Evolutionary conservation across 2,113 vertebrate genomes (phyloP), one percentile per base, ranked within the genome.

Genomic region (Hirundichthys speculiger): DNA sequence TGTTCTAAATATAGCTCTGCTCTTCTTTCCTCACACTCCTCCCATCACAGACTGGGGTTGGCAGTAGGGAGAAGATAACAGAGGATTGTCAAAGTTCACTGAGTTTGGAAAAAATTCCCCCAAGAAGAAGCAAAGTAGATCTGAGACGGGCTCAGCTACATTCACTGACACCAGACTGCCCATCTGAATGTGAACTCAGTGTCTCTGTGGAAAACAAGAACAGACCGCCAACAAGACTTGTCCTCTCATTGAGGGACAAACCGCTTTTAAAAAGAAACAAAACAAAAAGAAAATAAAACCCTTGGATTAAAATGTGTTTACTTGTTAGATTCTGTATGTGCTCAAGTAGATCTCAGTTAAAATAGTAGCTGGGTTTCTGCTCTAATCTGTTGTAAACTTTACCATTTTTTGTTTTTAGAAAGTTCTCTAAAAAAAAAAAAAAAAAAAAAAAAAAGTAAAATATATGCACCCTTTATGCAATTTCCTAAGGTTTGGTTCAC

Each of bases 1-100:
- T 30, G 6, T 25, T 88, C 89, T 91, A 92, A 86, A 89, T 85
- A 86, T 91, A 92, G 82, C 73, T 78, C 62, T 61, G 46, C 64
- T 7, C 64, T 75, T 46, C 73, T 77, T 65, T 64, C 47, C 54
- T 73, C 24, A 66, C 65, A 60, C 58, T 22, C 73, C 57, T 72
- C 64, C 73, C 75, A 27, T 77, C 73, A 57, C 79, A 73, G 69
- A 59, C 77, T 69, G 49, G 64, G 68, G 55, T 59, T 79, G 79
- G 76, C 65, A 72, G 73, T 51, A 45, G 56, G 45, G 64, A 69
- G 71, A 60, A 64, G 60, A 62, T 46, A 45, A 75, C 16, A 9
- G 43, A 69, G 65, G 74, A 78, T 75, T 85, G 86, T 56, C 86
- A 83, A 83, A 89, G 82, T 90, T 89, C 80, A 85, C 73, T 66